Evolutionary conservation across 2,888 invertebrate species (phyloP), one percentile per base, ranked within the genome.

Genomic region (Sipha maydis): DNA sequence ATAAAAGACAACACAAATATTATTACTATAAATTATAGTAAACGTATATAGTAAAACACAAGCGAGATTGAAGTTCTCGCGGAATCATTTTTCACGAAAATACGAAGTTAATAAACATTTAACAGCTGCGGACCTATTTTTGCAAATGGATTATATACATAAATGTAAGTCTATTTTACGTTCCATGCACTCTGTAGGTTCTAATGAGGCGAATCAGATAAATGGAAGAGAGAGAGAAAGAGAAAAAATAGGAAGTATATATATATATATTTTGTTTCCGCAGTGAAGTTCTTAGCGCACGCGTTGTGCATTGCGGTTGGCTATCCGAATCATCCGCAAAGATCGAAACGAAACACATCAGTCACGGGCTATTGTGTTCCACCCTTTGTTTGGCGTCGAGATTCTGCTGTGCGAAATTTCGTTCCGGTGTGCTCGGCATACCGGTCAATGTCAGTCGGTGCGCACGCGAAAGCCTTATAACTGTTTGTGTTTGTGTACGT

Each of bases 321-420:
- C 85, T 31, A 77, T 85, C 85, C 77, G 69, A 85, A 85, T 48
- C 54, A 48, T 48, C 76, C 25, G 84, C 67, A 76, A 67, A 85
- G 25, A 85, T 76, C 41, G 84, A 76, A 76, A 85, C 84, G 84
- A 76, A 84, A 78, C 85, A 34, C 48, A 85, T 78, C 85, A 19
- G 85, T 85, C 85, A 78, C 69, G 77, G 85, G 69, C 69, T 34
- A 85, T 85, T 85, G 85, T 85, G 85, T 78, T 69, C 85, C 31
- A 69, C 77, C 48, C 77, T 78, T 85, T 85, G 85, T 78, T 31
- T 28, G 84, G 28, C 84, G 84, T 76, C 76, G 75, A 61, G 84
- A 84, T 84, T 84, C 48, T n/a, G 48, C 85, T 25, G 48, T 25
- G 85, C 77, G 54, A 78, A 54, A 69, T 78, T 77, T 78, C 85